Evolutionary conservation across 2,113 vertebrate genomes (phyloP).

Genomic region (Proteles cristata): DNA sequence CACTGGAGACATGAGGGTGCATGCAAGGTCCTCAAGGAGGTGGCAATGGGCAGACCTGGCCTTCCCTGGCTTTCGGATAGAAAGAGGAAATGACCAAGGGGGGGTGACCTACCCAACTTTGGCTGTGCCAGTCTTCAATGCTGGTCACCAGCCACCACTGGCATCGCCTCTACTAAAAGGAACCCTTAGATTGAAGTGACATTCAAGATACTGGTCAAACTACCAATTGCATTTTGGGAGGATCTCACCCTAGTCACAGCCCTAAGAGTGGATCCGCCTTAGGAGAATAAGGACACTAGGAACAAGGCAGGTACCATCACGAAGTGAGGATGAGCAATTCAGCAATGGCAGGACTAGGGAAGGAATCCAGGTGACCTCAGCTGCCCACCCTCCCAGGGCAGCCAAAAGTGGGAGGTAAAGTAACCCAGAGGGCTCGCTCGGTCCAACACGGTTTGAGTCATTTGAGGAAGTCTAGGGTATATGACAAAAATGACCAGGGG

Average conservation of each 20-base stretch:
- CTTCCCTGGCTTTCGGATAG: background rate
- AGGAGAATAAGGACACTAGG: background rate
- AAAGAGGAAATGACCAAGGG: background rate
- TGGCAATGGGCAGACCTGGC: background rate
- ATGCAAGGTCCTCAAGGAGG: background rate
- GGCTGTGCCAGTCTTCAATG: background rate
- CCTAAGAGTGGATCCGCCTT: background rate
- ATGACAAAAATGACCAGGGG: background rate
- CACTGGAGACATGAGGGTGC: conserved; percentile 29
- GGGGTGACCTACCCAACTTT: background rate
- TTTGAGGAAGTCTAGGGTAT: background rate
- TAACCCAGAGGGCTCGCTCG: background rate
- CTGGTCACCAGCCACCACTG: background rate
- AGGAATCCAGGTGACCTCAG: background rate
- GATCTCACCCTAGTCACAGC: background rate
- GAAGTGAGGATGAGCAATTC: background rate
- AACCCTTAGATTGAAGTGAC: background rate
- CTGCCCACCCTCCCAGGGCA: background rate
- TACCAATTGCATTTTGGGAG: background rate
- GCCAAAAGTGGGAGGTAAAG: background rate
- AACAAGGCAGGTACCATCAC: background rate
- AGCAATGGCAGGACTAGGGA: background rate
- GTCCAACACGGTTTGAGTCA: background rate
- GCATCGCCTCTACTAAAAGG: background rate
- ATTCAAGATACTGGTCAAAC: background rate